Evolutionary conservation across 1,140 invertebrate species (phyloP), one percentile per base, ranked within the genome.

Genomic region (Meloidogyne hapla): DNA sequence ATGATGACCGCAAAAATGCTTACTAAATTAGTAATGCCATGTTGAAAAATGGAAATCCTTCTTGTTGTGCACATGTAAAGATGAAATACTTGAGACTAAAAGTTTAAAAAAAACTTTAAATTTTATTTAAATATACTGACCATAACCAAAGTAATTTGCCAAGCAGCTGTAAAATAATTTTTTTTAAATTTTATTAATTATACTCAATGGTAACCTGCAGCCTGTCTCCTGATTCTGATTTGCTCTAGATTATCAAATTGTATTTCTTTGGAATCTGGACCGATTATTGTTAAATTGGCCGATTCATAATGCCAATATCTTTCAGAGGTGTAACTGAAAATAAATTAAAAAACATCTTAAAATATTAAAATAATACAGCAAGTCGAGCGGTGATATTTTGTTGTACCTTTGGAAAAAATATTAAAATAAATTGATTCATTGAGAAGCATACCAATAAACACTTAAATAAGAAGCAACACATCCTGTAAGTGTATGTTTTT

Each of bases 371-470:
- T n/a, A n/a, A 15, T 70, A 73, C 71, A 87, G 67, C 12, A 85
- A 69, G 48, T 83, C 79, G n/a, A 40, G 33, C 18, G 83, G 63
- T 25, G 80, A 71, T 71, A 85, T 87, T 40, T 76, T 76, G 63
- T 85, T 84, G 64, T 84, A 85, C 81, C 83, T 87, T 69, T 81
- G 81, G 13, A 23, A n/a, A 56, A n/a, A 56, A n/a, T 10, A 73
- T 1, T 5, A 70, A 25, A 26, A 73, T 13, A 12, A 25, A 12
- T 5, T 12, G n/a, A 65, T 28, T 26, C 21, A 61, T 78, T 64
- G n/a, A n/a, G n/a, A n/a, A n/a, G n/a, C n/a, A n/a, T 77, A 86
- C 85, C 81, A 85, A 69, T 85, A 85, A 28, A 85, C 83, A 63
- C 69, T 81, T 15, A 85, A 66, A 77, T 87, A 85, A 23, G 84